Base-by-base conservation (phyloP, 2,113 vertebrate species). In the Ctenomys sociabilis region DNA sequence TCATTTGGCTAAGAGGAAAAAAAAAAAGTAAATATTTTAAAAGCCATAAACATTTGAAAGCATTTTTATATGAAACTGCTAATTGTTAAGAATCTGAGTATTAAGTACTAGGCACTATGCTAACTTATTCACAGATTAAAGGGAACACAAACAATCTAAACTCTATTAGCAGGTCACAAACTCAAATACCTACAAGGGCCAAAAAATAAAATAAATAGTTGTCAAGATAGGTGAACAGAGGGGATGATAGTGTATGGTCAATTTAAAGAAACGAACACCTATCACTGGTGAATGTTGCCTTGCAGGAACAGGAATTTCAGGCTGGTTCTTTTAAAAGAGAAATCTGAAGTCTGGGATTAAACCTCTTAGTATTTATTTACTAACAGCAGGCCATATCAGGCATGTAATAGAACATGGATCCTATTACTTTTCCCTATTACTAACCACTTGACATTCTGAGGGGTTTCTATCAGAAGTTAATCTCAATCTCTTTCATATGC, bases 1-100 rank as follows among this genome's bases (percentile, higher is more conserved):
- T 99, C 99, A 73, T 99, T 99, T 95, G 99, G 99, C 99, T 99
- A 95, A 96, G 94, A 96, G 90, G 97, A 82, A 97, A 89, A 94
- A 85, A 95, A 94, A 85, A 95, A 4, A 45, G 81, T 92, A 77
- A 97, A 94, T 63, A 95, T 75, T 95, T 9, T 93, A 64, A 97
- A 95, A 96, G 49, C 26, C 63, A 88, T 49, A 22, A 77, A 77
- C 45, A 80, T 54, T 52, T 80, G 49, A 80, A 64, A 92, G 84
- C 83, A 90, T 93, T 94, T 96, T 94, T 61, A 88, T 86, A 94
- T 83, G 64, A 95, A 92, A 95, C 43, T 80, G 72, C 0, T 63
- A 91, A 95, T 3, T 83, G 35, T 13, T 95, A 64, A 64, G 93
- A 78, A 88, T 81, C 35, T 93, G 21, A 95, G 63, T 59, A 93